These are phyloP conservation scores for Trypoxylus dichotomus DNA, from an alignment of 1,140 invertebrate genomes.

Conservation along the genomic window DNA sequence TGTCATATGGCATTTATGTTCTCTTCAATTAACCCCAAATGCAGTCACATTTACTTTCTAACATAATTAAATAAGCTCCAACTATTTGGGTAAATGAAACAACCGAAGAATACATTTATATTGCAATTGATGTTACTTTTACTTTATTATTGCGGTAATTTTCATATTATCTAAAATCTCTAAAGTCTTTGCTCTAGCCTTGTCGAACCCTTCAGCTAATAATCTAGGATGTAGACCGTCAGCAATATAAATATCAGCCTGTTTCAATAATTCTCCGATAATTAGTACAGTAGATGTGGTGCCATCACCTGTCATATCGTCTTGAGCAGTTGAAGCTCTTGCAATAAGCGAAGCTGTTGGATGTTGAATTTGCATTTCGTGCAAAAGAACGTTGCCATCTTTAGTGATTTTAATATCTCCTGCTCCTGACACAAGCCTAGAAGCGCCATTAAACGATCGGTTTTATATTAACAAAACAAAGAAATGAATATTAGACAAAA, in stretches of 20 bases:
- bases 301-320: conserved; percentile 98
- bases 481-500: not conserved
- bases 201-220: conserved; percentile 93
- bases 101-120: too few species aligned
- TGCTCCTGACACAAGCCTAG: conserved; percentile 95
- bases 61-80: too few species aligned
- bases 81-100: too few species aligned
- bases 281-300: conserved; percentile 98
- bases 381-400: conserved; percentile 97
- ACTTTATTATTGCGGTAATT: too few species aligned
- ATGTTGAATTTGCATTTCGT: conserved; percentile 99
- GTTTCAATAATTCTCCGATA: conserved; percentile 96
- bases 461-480: not conserved
- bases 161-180: conserved; percentile 90
- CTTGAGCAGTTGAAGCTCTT: conserved; percentile 96
- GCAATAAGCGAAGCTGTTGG: conserved; percentile 98
- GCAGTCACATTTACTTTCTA: too few species aligned
- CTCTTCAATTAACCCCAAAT: too few species aligned
- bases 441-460: not conserved
- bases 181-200: conserved; percentile 83
- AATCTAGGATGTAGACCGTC: conserved; percentile 96
- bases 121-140: too few species aligned
- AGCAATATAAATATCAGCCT: conserved; percentile 91
- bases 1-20: too few species aligned
- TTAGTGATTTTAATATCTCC: conserved; percentile 99